Base-by-base conservation (phyloP, 2,113 vertebrate species). In the Marcusenius ussheri region DNA sequence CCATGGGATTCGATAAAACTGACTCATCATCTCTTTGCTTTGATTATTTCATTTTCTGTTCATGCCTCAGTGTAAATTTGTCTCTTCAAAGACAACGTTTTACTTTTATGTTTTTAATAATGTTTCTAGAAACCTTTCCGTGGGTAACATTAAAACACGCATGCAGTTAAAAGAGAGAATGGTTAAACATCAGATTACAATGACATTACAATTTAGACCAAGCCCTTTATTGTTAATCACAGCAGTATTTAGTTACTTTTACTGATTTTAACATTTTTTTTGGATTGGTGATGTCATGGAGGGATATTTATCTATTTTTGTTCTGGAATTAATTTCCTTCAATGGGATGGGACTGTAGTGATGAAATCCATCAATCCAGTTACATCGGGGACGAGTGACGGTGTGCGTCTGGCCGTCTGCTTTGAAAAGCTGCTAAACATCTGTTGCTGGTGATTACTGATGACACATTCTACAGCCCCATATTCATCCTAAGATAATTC, bases 401-500 rank as follows among this genome's bases (percentile, higher is more conserved):
- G 3, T 66, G 31, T 31, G 5, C 0, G 77, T 58, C 56, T 27
- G 56, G 11, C 42, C 17, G 47, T 56, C 74, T 89, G 27, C 87
- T 87, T 42, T 51, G 21, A 39, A 90, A 66, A 70, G 53, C 83
- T 51, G 58, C 13, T 47, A 5, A 42, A 74, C 83, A 86, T 49
- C 89, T 87, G 89, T 74, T 70, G 3, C 58, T 31, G 56, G 89
- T 62, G 83, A 90, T 90, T 51, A 74, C 45, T 27, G 84, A 15
- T 74, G 84, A 89, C 83, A 87, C 83, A 83, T 11, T 50, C 58
- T 39, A 19, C 45, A 56, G 24, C 83, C 83, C n/a, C 27, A n/a
- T 90, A 77, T 74, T 87, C 17, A 47, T 31, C 56, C 83, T 39
- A n/a, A 50, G 83, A 35, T 86, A 87, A 90, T 84, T 90, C 83